Evolutionary conservation across 2,797 vertebrate species (phyloP).

Genomic region (Darevskia nairensis): DNA sequence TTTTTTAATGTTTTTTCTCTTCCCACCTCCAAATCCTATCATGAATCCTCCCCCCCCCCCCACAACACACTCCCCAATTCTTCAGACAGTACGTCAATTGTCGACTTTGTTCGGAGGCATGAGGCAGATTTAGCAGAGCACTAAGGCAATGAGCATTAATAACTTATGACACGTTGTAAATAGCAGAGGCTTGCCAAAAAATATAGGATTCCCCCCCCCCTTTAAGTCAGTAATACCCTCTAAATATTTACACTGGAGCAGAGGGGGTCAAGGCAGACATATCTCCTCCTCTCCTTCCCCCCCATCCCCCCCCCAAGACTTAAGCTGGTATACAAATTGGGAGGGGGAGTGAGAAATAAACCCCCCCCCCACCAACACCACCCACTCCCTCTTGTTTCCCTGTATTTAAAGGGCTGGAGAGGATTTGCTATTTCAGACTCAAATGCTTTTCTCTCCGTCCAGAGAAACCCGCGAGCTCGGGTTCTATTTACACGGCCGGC

Average conservation of each 20-base stretch:
- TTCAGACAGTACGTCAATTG: conserved; percentile 81
- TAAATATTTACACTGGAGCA: conserved; percentile 81
- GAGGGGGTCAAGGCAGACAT: conserved; percentile 71
- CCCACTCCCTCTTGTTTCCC: conserved; percentile 48
- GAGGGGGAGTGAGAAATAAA: neutral
- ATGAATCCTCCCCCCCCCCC: conserved; percentile 71
- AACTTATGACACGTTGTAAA: conserved; percentile 80
- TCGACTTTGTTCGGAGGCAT: conserved; percentile 78
- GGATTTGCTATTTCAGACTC: conserved; percentile 50
- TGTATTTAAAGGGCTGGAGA: conserved; percentile 67
- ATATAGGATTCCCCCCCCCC: conserved; percentile 6
- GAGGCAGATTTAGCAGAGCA: conserved; percentile 76
- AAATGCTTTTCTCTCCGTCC: conserved; percentile 46
- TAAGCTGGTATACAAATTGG: conserved; percentile 64
- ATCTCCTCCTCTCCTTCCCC: conserved; percentile 52
- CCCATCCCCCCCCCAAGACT: conserved; percentile 57
- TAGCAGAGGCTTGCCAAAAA: conserved; percentile 76
- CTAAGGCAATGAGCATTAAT: conserved; percentile 77
- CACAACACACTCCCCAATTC: conserved; percentile 44
- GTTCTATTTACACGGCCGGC: conserved; percentile 68
- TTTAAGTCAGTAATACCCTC: conserved; percentile 79
- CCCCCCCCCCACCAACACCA: too few relatives aligned
- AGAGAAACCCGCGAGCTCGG: conserved; percentile 60
- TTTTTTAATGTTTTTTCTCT: too few relatives aligned
- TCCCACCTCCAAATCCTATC: conserved; percentile 57